Evolutionary conservation across 2,113 vertebrate species (phyloP).

Genomic region (Pollimyrus isidori): DNA sequence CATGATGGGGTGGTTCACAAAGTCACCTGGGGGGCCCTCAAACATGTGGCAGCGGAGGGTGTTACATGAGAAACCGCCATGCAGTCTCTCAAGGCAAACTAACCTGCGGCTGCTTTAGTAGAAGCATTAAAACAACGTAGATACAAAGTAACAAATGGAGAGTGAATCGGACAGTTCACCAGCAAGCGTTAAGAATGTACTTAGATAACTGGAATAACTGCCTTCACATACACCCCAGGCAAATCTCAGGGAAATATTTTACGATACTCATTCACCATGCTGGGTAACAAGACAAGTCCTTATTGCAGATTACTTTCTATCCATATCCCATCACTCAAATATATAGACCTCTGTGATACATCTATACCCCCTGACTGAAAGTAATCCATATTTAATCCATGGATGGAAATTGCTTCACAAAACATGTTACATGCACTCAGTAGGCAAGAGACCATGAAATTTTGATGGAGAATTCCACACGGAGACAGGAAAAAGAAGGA

Average conservation of each 20-base stretch:
- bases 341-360: background rate
- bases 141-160: background rate
- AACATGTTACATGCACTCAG: background rate
- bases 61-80: background rate
- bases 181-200: background rate
- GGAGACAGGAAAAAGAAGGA: background rate
- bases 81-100: background rate
- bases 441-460: background rate
- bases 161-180: background rate
- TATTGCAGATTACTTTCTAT: background rate
- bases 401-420: background rate
- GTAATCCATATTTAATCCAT: background rate
- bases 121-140: background rate
- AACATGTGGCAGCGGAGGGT: background rate
- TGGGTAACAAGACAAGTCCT: background rate
- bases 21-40: background rate
- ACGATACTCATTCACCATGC: background rate
- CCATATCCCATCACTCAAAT: background rate
- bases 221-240: background rate
- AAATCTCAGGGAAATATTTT: background rate
- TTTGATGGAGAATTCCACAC: background rate
- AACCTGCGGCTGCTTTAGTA: background rate
- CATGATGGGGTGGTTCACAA: background rate
- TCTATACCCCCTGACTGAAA: background rate
- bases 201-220: background rate